Conservation (phyloP, 2,113 vertebrate genomes). For the Rhabdomys dilectus region DNA sequence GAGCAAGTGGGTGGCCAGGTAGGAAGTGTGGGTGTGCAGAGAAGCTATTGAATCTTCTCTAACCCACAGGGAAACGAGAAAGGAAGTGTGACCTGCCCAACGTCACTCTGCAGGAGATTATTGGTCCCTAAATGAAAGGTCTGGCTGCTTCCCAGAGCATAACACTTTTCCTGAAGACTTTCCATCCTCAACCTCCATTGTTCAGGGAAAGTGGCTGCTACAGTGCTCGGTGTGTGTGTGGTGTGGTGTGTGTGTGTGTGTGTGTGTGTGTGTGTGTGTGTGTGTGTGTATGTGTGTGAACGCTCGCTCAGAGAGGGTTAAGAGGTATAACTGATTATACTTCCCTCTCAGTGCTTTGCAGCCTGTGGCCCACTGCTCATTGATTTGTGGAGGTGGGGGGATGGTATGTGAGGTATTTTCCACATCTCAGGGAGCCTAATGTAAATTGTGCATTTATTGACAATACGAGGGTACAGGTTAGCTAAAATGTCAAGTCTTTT, state of each 20-base stretch:
- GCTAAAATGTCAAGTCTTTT: slow-evolving; percentile 60
- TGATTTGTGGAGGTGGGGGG: background rate
- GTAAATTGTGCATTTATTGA: slow-evolving; percentile 57
- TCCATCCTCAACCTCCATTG: background rate
- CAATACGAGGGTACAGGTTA: slow-evolving; percentile 19
- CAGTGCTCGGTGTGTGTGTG: too few relatives aligned
- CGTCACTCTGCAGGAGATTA: background rate
- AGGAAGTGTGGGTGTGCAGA: rapidly evolving
- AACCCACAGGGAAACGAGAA: background rate
- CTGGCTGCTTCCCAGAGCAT: background rate
- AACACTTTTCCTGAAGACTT: background rate
- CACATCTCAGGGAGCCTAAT: slow-evolving; percentile 28
- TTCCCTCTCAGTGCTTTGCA: background rate
- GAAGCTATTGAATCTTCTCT: background rate
- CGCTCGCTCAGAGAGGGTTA: background rate
- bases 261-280: background rate
- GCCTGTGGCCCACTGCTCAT: background rate
- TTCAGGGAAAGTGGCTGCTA: background rate
- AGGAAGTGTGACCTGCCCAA: background rate
- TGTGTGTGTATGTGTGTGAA: background rate
- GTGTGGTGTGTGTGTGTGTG: too few relatives aligned
- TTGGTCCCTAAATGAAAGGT: background rate
- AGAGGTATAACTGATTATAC: rapidly evolving
- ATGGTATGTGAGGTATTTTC: background rate
- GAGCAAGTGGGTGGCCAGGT: rapidly evolving